Percentiles rank a stretch among this genome's conserved stretches.
Conservation (phyloP, 2,113 vertebrate genomes). For the Epinephelus lanceolatus region DNA sequence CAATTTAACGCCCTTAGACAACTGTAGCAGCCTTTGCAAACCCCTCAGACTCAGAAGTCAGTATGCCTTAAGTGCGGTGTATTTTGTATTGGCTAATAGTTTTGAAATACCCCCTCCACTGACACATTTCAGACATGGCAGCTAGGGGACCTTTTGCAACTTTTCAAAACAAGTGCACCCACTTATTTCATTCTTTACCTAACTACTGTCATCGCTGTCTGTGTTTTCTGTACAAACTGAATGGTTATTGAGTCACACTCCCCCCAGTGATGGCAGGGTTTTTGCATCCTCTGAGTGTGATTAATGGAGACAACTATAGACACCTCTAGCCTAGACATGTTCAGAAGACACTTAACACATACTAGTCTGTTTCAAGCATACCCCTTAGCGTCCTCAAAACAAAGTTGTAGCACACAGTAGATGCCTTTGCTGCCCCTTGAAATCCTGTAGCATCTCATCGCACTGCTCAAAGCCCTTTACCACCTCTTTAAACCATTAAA, state of each 20-base stretch:
- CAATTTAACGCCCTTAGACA: background rate
- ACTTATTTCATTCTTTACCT: background rate
- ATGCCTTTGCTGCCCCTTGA: background rate
- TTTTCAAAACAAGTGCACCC: background rate
- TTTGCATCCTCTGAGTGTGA: no score
- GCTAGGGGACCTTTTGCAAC: background rate
- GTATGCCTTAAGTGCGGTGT: background rate
- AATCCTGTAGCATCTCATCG: background rate
- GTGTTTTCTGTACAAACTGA: background rate
- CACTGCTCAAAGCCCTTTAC: background rate
- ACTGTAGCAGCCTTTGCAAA: background rate
- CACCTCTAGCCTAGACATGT: background rate
- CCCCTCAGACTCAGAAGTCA: no score
- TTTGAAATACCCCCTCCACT: background rate
- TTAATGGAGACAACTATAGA: background rate
- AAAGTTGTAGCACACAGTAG: background rate
- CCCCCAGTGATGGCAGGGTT: background rate
- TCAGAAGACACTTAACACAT: background rate
- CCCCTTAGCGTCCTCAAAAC: background rate
- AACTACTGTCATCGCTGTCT: background rate
- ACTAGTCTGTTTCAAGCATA: background rate
- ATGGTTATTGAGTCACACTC: no score
- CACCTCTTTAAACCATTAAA: slow-evolving; percentile 18
- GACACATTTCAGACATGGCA: background rate
- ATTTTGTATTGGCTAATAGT: background rate